Evolutionary conservation across 2,797 vertebrate genomes (phyloP).

Genomic region (Dermochelys coriacea): DNA sequence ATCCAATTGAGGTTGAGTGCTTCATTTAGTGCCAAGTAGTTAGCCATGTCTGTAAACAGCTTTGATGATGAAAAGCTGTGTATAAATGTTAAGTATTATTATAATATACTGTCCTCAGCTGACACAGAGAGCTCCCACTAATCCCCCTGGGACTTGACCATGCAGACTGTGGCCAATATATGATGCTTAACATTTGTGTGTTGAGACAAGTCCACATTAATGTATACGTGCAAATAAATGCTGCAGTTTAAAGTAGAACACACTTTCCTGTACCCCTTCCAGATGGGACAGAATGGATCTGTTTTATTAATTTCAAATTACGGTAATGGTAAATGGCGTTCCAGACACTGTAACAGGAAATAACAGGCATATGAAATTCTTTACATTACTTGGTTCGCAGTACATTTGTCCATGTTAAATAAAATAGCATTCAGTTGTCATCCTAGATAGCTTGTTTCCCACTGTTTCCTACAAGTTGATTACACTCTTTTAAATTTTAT

Average conservation of each 20-base stretch:
- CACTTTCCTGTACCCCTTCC: not conserved
- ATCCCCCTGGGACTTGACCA: not conserved
- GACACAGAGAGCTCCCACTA: not conserved
- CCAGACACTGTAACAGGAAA: not conserved
- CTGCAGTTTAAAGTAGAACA: not conserved
- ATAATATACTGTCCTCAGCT: not conserved
- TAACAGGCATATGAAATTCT: not conserved
- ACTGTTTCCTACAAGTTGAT: not conserved
- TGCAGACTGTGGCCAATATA: not conserved
- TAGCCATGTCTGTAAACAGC: accelerated
- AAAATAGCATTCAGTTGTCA: not conserved
- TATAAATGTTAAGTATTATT: not conserved
- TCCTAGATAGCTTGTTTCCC: accelerated
- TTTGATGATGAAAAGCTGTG: not conserved
- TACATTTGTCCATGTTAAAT: accelerated
- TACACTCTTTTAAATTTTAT: not conserved
- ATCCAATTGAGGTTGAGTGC: not conserved
- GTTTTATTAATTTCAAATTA: not conserved
- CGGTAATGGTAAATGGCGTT: not conserved
- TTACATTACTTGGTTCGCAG: conserved; percentile 38
- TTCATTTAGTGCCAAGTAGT: accelerated
- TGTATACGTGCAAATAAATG: not conserved
- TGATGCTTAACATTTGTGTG: not conserved
- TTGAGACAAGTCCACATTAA: not conserved
- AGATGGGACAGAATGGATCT: not conserved